phyloP scores from a whole-genome alignment of 1,140 invertebrate genomes.

The Nylanderia fulva region DNA sequence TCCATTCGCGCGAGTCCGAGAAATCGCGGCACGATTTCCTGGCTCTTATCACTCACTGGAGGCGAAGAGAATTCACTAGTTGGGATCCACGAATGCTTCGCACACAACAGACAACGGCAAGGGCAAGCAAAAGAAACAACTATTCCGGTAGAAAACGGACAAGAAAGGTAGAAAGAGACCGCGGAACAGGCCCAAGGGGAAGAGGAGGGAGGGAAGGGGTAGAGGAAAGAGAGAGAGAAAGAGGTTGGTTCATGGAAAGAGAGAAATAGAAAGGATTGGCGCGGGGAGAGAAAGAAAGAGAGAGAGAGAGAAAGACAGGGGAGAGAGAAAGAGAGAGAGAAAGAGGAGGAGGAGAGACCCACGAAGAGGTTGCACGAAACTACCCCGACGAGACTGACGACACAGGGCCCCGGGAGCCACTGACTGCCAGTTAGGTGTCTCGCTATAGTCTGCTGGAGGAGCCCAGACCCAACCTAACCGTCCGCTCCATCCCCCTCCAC shows the following conservation, averaged over 20 bases:
- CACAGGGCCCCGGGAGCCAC: conserved; percentile 82
- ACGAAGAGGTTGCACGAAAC: conserved; percentile 65
- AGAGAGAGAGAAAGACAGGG: conserved; percentile 12
- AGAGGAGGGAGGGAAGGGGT: not conserved
- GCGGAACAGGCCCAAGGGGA: not conserved
- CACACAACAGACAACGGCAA: not conserved
- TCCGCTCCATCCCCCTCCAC: not conserved
- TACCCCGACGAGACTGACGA: conserved; percentile 80
- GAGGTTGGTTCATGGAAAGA: not conserved
- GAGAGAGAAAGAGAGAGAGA: conserved; percentile 45
- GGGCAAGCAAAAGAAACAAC: conserved; percentile 27
- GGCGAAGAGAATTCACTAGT: conserved; percentile 8
- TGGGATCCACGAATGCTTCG: not conserved
- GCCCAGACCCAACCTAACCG: conserved; percentile 73
- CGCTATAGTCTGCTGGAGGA: conserved; percentile 69
- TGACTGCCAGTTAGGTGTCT: conserved; percentile 74
- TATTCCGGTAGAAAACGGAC: conserved; percentile 30
- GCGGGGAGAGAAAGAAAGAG: not conserved
- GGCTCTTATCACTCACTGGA: conserved; percentile 46
- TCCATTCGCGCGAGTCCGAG: not conserved
- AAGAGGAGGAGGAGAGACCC: conserved; percentile 42
- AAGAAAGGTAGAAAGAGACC: conserved; percentile 20
- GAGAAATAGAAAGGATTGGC: conserved; percentile 22
- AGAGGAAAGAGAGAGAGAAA: not conserved
- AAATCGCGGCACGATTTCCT: not conserved